Conservation (phyloP, 2,113 vertebrate species). For the Lepus europaeus region DNA sequence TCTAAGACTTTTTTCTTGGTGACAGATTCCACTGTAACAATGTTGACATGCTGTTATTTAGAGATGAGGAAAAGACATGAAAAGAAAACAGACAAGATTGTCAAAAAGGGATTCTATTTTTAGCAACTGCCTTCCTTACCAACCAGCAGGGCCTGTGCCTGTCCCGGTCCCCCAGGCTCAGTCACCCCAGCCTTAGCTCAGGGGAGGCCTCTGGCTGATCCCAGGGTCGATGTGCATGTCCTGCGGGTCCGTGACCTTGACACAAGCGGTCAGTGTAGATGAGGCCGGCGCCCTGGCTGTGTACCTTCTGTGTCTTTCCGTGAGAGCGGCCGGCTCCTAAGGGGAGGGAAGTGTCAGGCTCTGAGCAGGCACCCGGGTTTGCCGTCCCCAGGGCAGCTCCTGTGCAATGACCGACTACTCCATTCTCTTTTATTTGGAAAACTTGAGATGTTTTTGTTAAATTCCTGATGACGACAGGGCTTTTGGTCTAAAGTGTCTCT, state of each 20-base stretch:
- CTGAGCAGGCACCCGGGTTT: not conserved
- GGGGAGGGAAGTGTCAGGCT: constrained; percentile 13
- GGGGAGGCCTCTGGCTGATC: not conserved
- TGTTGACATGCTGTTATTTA: not conserved
- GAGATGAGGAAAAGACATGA: not conserved
- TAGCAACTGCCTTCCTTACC: not conserved
- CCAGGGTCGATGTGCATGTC: not conserved
- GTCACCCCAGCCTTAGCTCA: not conserved
- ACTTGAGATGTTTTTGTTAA: constrained; percentile 60
- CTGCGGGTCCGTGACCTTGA: not conserved
- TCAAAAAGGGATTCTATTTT: not conserved
- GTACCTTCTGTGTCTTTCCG: not conserved
- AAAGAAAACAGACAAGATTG: constrained; percentile 12
- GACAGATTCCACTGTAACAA: not conserved
- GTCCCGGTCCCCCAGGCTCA: too few species aligned
- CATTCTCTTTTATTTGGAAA: constrained; percentile 70
- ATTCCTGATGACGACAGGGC: constrained; percentile 59
- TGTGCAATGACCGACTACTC: constrained; percentile 38
- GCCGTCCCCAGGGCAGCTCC: constrained; percentile 51
- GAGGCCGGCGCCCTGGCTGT: not conserved
- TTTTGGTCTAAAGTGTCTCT: constrained; percentile 69
- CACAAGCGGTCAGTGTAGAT: not conserved
- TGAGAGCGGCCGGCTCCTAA: not conserved
- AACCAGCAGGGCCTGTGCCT: not conserved
- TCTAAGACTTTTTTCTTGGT: not conserved